Evolutionary conservation across 2,888 invertebrate species (phyloP).

Genomic region (Serripes groenlandicus): DNA sequence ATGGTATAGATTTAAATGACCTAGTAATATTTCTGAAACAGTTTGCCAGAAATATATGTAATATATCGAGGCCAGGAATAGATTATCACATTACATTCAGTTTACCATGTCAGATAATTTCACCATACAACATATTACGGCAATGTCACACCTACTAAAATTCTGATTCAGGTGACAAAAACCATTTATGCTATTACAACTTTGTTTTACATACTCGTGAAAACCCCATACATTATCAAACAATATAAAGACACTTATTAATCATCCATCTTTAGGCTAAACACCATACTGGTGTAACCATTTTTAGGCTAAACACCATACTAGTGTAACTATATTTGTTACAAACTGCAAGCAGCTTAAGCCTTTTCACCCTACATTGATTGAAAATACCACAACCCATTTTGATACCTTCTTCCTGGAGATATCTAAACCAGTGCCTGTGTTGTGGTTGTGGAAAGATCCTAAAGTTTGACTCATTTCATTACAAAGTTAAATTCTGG

Average conservation of each 20-base stretch:
- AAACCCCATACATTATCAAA: background rate
- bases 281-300: too few relatives aligned
- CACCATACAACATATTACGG: slow-evolving; percentile 7
- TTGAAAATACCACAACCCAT: too few relatives aligned
- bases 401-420: too few relatives aligned
- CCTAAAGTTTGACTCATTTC: too few relatives aligned
- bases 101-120: background rate
- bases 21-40: background rate
- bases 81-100: background rate
- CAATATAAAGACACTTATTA: background rate
- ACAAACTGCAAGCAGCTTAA: too few relatives aligned
- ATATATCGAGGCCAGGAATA: background rate
- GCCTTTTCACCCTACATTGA: too few relatives aligned
- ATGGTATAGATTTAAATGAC: background rate
- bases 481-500: too few relatives aligned
- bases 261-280: too few relatives aligned
- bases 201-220: background rate
- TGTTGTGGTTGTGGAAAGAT: too few relatives aligned
- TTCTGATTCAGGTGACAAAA: slow-evolving; percentile 79
- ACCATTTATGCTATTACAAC: slow-evolving; percentile 4
- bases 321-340: too few relatives aligned
- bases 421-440: too few relatives aligned
- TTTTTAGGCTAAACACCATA: too few relatives aligned
- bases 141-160: slow-evolving; percentile 80
- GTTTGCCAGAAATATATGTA: background rate